These are phyloP conservation scores for Heterochromis multidens DNA, from an alignment of 2,113 vertebrate species.

Conservation along the genomic window DNA sequence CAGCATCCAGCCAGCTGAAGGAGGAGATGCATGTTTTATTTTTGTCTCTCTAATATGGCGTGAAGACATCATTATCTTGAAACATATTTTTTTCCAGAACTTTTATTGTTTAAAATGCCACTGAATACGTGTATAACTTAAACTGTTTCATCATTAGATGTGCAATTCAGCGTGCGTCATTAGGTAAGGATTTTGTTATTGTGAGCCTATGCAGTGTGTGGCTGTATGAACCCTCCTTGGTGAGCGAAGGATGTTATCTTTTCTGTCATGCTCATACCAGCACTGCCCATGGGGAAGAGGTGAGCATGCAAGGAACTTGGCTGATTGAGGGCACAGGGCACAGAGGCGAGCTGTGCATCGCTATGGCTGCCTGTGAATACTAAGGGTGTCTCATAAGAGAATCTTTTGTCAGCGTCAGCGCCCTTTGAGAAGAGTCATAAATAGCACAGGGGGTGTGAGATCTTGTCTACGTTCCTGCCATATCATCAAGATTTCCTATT, in stretches of 20 bases:
- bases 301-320: conserved; percentile 59
- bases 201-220: conserved; percentile 44
- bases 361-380: conserved; percentile 40
- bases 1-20: conserved; percentile 60
- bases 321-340: conserved; percentile 57
- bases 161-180: conserved; percentile 31
- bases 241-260: conserved; percentile 58
- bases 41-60: conserved; percentile 59
- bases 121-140: conserved; percentile 20
- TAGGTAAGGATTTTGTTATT: conserved; percentile 46
- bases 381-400: conserved; percentile 39
- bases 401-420: conserved; percentile 42
- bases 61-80: conserved; percentile 64
- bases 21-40: conserved; percentile 62
- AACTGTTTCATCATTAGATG: conserved; percentile 45
- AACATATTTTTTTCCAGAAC: conserved; percentile 27
- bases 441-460: conserved; percentile 21
- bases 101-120: conserved; percentile 46
- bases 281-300: conserved; percentile 57
- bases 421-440: conserved; percentile 29
- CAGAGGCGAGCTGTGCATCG: conserved; percentile 14
- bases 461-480: not conserved
- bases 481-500: not conserved
- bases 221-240: conserved; percentile 25
- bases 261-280: conserved; percentile 63